A percentile compares a stretch with the other conserved stretches of the same genome.
These are phyloP conservation scores for Watsonalla binaria DNA, from an alignment of 2,888 invertebrate species.

Conservation along the genomic window DNA sequence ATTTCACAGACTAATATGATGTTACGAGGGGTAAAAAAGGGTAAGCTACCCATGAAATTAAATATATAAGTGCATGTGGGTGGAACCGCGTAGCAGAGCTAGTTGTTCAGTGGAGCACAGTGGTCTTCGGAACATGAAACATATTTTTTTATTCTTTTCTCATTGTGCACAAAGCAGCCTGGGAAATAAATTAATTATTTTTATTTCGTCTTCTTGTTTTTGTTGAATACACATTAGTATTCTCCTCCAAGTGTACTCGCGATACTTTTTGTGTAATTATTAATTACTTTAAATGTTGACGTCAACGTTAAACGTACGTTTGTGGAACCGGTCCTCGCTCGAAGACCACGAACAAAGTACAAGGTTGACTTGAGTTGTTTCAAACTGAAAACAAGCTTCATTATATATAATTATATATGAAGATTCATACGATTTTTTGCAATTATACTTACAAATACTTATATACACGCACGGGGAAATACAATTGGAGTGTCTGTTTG, in stretches of 20 bases:
- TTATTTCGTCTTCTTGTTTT: neutral
- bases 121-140: neutral
- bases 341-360: neutral
- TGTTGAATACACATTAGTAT: neutral
- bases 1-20: too few relatives aligned
- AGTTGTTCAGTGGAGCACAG: too few relatives aligned
- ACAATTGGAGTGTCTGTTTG: too few relatives aligned
- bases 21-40: too few relatives aligned
- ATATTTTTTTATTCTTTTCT: neutral
- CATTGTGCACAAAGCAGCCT: neutral
- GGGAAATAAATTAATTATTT: neutral
- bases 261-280: conserved; percentile 1
- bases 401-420: too few relatives aligned
- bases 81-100: too few relatives aligned
- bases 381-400: neutral
- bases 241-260: neutral
- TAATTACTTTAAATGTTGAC: conserved; percentile 3
- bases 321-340: neutral
- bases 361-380: neutral
- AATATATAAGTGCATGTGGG: too few relatives aligned
- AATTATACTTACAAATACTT: too few relatives aligned
- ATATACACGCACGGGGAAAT: too few relatives aligned
- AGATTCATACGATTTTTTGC: too few relatives aligned
- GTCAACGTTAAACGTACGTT: neutral
- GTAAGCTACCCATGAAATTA: too few relatives aligned